Evolutionary conservation across 1,140 invertebrate genomes (phyloP), one percentile per base, ranked within the genome.

Genomic region (Drosophila athabasca): DNA sequence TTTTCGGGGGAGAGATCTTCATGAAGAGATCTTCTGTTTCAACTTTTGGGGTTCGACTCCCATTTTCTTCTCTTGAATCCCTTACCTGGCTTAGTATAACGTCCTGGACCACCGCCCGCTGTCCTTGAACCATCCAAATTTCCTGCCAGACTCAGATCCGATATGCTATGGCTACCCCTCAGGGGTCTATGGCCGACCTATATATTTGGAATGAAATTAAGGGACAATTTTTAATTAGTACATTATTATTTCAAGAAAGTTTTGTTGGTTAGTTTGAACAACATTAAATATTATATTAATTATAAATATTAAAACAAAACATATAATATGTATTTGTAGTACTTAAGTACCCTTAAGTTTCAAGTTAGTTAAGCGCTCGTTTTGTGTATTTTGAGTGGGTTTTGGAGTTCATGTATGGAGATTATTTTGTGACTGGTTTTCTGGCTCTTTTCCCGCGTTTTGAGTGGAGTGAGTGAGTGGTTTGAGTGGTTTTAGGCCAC

Each of bases 151-250:
- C 90, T 95, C 35, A 96, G 91, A 90, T 96, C 96, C 61, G 95
- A 94, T 62, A 96, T 96, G 81, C 95, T 96, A 91, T 97, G 96
- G 92, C 96, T 97, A 66, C 95, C 94, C 92, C 96, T 96, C 54
- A 98, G 92, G 60, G 95, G 95, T 80, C 93, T 93, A 90, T 95
- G 95, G 55, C 95, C 95, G 72, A 96, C 95, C 96, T 96, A 51
- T 70, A 2, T 22, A 41, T 41, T 15, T 2, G 24, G 51, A 5
- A 3, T n/a, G 44, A 8, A 3, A 7, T n/a, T 24, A 24, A 1
- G 31, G 11, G 17, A 13, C 39, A 6, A 19, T 35, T 17, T 6
- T 19, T 19, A 1, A 19, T 19, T 19, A 19, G 17, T 19, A 19
- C 17, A 19, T 19, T 19, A 19, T 19, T 19, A 19, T 19, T 19